Evolutionary conservation across 2,888 invertebrate genomes (phyloP), one percentile per base, ranked within the genome.

Genomic region (Eubasilissa splendida): DNA sequence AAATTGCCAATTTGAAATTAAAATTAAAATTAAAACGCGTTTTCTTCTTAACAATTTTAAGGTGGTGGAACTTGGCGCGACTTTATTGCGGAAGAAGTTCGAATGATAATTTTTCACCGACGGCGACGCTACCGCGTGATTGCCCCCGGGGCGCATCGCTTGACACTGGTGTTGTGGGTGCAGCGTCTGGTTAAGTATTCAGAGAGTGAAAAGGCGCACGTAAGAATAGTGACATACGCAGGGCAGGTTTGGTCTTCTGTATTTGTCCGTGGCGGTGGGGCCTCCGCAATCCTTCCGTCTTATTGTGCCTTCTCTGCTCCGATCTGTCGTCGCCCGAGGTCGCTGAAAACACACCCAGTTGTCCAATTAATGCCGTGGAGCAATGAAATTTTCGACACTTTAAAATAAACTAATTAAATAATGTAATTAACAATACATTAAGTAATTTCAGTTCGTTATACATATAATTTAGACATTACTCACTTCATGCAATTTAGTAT

Each of bases 241-340:
- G 73, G 86, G 86, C 85, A 87, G 77, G 86, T 87, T 83, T 88
- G 87, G 9, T 86, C 86, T 52, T 88, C 87, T 77, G 88, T 53
- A 81, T 83, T 65, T 79, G 80, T 86, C 87, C 22, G 86, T 85
- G 50, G 87, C 86, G 63, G 86, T 85, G 73, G 86, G 85, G 78
- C 66, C 71, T 14, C 12, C 90, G 84, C 87, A 90, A 84, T 86
- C 88, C 84, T 88, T 88, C 76, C 4, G 56, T 50, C 11, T 50
- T 63, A n/a, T 53, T 53, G 22, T 14, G 63, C 10, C 33, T 14
- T 10, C 63, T 53, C 54, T 14, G 53, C 12, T 53, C 42, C 42
- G 42, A 50, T 14, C 68, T 8, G 31, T 14, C 54, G 8, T 31
- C 53, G 12, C 73, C 63, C 52, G n/a, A 50, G n/a, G 14, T 71